A percentile compares a stretch with the other conserved stretches of the same genome.
Conservation (phyloP, 2,888 invertebrate genomes). For the Pseudococcus viburni region DNA sequence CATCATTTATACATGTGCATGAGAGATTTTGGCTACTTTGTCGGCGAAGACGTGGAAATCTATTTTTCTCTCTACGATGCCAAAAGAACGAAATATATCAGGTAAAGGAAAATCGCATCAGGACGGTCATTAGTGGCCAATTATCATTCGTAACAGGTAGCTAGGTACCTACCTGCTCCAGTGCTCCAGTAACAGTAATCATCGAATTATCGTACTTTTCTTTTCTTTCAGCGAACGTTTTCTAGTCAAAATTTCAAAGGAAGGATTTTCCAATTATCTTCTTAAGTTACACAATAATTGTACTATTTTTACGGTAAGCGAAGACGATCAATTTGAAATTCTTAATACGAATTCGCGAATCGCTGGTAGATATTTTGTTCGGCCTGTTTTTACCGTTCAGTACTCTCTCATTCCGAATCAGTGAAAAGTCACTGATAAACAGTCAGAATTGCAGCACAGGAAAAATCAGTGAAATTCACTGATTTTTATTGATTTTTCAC, state of each 20-base stretch:
- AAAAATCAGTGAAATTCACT: no score
- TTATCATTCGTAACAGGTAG: no score
- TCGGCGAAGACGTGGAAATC: constrained; percentile 90
- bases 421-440: no score
- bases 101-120: constrained; percentile 70
- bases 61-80: constrained; percentile 90
- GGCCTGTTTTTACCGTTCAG: no score
- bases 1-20: constrained; percentile 90
- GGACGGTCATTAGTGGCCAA: background rate
- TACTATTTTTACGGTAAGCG: constrained; percentile 88
- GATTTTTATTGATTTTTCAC: no score
- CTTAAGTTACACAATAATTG: constrained; percentile 90
- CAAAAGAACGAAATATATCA: constrained; percentile 82
- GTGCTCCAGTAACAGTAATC: background rate
- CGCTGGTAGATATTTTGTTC: no score
- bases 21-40: constrained; percentile 89
- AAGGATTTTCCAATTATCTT: constrained; percentile 90
- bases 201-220: background rate
- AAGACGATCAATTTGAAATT: background rate
- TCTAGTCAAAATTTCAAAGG: constrained; percentile 89
- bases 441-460: no score
- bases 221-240: constrained; percentile 81
- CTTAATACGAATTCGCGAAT: no score
- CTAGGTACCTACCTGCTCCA: no score
- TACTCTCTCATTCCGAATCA: no score